These are phyloP conservation scores for Lasioglossum lativentre DNA, from an alignment of 2,888 invertebrate species.

Conservation along the genomic window DNA sequence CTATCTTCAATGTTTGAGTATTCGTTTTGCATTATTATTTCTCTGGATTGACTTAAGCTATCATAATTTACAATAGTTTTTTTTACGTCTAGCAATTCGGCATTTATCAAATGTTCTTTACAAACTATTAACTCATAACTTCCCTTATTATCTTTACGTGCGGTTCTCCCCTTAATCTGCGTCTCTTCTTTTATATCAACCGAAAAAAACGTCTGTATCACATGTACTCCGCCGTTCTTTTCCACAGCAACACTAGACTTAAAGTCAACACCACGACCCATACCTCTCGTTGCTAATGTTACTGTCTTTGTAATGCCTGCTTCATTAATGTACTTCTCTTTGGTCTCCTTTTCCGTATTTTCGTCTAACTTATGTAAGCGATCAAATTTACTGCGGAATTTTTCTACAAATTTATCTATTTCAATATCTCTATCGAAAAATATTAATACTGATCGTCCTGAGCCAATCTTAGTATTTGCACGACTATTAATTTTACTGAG, in stretches of 20 bases:
- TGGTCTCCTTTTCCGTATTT: background rate
- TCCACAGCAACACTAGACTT: background rate
- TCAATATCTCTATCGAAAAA: background rate
- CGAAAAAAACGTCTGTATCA: background rate
- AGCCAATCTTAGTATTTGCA: background rate
- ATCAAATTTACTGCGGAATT: background rate
- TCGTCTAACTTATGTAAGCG: background rate
- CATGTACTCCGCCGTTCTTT: background rate
- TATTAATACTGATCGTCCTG: background rate
- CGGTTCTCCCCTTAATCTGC: background rate
- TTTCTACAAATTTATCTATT: background rate
- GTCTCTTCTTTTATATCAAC: background rate
- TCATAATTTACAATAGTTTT: background rate
- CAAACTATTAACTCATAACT: background rate
- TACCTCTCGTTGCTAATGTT: background rate
- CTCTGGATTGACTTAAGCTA: background rate
- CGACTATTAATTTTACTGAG: background rate
- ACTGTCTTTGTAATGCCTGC: background rate
- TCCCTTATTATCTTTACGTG: background rate
- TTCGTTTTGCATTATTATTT: fast-evolving
- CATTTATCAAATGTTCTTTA: background rate
- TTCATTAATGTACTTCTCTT: background rate
- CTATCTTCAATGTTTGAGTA: background rate
- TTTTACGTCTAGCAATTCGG: background rate
- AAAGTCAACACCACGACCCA: background rate